A percentile compares a stretch with the other conserved stretches of the same genome.
Conservation (phyloP, 1,140 invertebrate species). For the Phocides pigmalion region DNA sequence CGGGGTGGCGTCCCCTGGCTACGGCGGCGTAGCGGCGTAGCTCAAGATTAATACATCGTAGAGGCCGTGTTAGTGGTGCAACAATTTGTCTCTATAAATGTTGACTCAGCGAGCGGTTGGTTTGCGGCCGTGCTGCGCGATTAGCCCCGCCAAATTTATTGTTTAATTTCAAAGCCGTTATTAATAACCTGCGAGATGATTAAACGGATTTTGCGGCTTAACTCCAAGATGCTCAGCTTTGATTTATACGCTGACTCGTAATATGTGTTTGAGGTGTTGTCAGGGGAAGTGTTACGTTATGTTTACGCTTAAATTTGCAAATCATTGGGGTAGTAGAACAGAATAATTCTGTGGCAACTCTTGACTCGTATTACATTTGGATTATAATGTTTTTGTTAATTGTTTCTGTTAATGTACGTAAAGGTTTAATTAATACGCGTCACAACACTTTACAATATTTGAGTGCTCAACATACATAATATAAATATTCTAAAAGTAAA, state of each 20-base stretch:
- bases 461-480: too few species aligned
- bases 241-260: conserved; percentile 68
- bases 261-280: conserved; percentile 48
- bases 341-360: not conserved
- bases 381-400: not conserved
- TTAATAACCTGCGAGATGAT: conserved; percentile 80
- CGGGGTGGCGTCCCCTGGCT: conserved; percentile 44
- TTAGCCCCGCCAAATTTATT: conserved; percentile 81
- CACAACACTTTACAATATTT: too few species aligned
- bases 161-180: conserved; percentile 82
- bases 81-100: conserved; percentile 84
- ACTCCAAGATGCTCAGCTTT: conserved; percentile 64
- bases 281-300: conserved; percentile 37
- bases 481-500: too few species aligned
- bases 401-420: too few species aligned
- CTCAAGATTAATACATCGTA: conserved; percentile 80
- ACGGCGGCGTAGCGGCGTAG: conserved; percentile 48
- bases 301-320: conserved; percentile 17
- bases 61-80: conserved; percentile 71
- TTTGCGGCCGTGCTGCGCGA: conserved; percentile 73
- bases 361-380: not conserved
- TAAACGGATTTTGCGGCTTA: conserved; percentile 77
- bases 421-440: too few species aligned
- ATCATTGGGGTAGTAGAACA: not conserved
- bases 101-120: conserved; percentile 78